Evolutionary conservation across 2,888 invertebrate genomes (phyloP).

Genomic region (Drosophila tanythrix): DNA sequence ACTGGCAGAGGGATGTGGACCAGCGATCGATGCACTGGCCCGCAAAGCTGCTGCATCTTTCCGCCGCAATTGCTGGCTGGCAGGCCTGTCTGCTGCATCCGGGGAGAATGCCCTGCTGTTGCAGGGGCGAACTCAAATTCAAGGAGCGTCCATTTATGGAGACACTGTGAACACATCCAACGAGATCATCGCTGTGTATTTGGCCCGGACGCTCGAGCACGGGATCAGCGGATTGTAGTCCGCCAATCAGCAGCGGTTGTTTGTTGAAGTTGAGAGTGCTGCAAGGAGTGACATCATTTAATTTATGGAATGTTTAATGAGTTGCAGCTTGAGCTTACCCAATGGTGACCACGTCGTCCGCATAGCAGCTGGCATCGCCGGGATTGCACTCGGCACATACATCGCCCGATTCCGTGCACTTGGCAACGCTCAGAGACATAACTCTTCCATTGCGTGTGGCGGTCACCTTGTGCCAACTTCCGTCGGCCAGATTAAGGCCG

Average conservation of each 20-base stretch:
- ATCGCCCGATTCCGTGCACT: conserved; percentile 94
- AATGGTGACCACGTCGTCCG: conserved; percentile 93
- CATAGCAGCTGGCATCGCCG: conserved; percentile 92
- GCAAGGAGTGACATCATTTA: conserved; percentile 82
- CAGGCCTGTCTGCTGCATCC: conserved; percentile 92
- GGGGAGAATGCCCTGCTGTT: conserved; percentile 89
- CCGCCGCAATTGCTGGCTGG: conserved; percentile 84
- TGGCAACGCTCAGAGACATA: conserved; percentile 92
- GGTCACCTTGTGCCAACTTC: conserved; percentile 95
- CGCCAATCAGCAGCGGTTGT: conserved; percentile 93
- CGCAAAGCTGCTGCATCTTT: conserved; percentile 88
- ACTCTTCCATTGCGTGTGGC: conserved; percentile 96
- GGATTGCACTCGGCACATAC: conserved; percentile 94
- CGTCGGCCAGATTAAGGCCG: conserved; percentile 90
- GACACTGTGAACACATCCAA: conserved; percentile 97
- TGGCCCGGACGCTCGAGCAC: conserved; percentile 95
- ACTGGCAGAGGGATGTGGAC: conserved; percentile 90
- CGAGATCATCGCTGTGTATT: conserved; percentile 95
- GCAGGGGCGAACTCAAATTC: conserved; percentile 91
- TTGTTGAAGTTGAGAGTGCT: conserved; percentile 96
- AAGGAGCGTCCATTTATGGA: conserved; percentile 93
- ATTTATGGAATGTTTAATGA: too few species aligned
- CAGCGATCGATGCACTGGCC: conserved; percentile 92
- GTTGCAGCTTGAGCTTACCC: conserved; percentile 88
- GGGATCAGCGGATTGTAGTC: conserved; percentile 93